Base-by-base conservation (phyloP, 2,113 vertebrate genomes). In the Hystrix brachyura region DNA sequence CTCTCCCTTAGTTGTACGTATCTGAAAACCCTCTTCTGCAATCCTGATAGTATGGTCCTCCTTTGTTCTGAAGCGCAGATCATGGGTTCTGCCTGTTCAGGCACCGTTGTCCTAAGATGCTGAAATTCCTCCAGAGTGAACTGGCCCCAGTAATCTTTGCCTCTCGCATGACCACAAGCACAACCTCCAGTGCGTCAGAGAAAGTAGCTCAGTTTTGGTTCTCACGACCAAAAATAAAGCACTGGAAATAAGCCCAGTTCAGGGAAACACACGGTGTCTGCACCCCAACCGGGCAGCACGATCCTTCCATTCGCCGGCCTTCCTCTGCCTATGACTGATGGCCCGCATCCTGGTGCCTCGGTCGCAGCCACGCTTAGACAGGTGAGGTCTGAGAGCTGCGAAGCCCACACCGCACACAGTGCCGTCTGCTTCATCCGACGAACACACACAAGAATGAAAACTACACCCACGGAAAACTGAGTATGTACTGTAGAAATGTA, bases 401-500 rank as follows among this genome's bases (percentile, higher is more conserved):
- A 97, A 95, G 96, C 97, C 93, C 98, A 97, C 95, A 93, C 98
- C 97, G 95, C 96, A 96, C 97, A 97, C 98, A 98, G 98, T 96
- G 97, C 97, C 95, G 87, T 98, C 98, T 97, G 98, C 97, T 98
- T 98, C 98, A 98, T 98, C 97, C 97, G 96, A 97, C 98, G 95
- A 94, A 97, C 97, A 97, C 96, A 96, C 90, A 96, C 97, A 97
- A 95, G 96, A 97, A 97, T 67, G 98, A 97, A 95, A 98, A 85
- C 53, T 5, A 95, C 76, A 92, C 90, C 93, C 94, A 97, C 97
- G 97, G 96, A 98, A 98, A 98, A 97, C 97, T 98, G 98, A 98
- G 97, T 98, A 98, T 98, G 98, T 99, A 98, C 98, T 99, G 98
- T 99, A 99, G 99, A 99, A 99, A 99, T 99, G 98, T 99, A 99